A percentile compares a stretch with the other conserved stretches of the same genome.
phyloP scores from a whole-genome alignment of 2,113 vertebrate genomes.

The Oryzias woworae region DNA sequence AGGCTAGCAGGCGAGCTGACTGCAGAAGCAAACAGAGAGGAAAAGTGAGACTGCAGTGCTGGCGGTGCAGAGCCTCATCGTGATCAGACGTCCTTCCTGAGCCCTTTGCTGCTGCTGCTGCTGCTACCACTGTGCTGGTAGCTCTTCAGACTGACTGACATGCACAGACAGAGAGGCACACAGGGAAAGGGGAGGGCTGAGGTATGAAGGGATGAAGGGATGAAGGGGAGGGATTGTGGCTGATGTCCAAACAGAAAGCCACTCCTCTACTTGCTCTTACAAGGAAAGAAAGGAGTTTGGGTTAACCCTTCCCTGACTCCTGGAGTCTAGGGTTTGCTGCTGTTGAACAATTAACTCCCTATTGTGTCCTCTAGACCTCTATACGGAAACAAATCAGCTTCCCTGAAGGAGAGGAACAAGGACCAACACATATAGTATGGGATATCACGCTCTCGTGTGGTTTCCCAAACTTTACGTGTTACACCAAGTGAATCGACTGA shows the following conservation, averaged over 20 bases:
- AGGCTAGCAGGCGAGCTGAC: conserved; percentile 49
- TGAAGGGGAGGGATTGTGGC: conserved; percentile 67
- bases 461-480: too few relatives aligned
- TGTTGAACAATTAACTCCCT: background rate
- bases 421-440: too few relatives aligned
- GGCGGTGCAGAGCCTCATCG: conserved; percentile 68
- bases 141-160: conserved; percentile 57
- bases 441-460: too few relatives aligned
- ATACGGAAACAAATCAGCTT: too few relatives aligned
- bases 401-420: too few relatives aligned
- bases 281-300: conserved; percentile 51
- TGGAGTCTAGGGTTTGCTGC: conserved; percentile 16
- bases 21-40: conserved; percentile 40
- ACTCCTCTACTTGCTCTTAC: conserved; percentile 68
- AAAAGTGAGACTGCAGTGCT: conserved; percentile 40
- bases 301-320: conserved; percentile 69
- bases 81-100: conserved; percentile 57
- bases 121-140: conserved; percentile 48
- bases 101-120: conserved; percentile 41
- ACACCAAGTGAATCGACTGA: too few relatives aligned
- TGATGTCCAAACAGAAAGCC: conserved; percentile 68
- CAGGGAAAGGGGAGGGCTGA: conserved; percentile 44
- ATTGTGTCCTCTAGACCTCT: background rate
- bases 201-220: conserved; percentile 63
- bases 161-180: conserved; percentile 63